Conservation (phyloP, 2,797 vertebrate genomes). For the Periophthalmus magnuspinnatus region DNA sequence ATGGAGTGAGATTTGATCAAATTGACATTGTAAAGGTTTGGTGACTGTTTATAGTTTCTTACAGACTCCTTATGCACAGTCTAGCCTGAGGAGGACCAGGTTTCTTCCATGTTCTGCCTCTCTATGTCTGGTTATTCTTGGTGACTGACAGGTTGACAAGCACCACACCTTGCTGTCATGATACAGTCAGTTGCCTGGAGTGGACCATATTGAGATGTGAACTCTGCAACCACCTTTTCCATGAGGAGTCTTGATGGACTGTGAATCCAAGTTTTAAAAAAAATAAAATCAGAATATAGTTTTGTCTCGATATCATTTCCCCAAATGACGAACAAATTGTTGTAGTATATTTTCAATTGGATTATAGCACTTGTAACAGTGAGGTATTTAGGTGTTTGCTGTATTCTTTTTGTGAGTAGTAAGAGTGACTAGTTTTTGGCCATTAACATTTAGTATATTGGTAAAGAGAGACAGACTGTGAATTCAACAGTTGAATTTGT, state of each 20-base stretch:
- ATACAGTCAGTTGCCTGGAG: conserved; percentile 20
- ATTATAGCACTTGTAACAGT: too few relatives aligned
- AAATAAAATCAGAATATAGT: not conserved
- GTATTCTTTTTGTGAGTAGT: too few relatives aligned
- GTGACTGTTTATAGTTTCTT: not conserved
- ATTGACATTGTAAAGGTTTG: conserved; percentile 52
- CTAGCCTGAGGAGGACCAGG: conserved; percentile 26
- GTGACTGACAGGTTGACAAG: conserved; percentile 62
- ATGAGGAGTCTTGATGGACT: conserved; percentile 23
- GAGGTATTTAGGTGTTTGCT: too few relatives aligned
- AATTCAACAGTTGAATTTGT: conserved; percentile 44
- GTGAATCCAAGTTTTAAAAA: not conserved
- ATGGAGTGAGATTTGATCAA: conserved; percentile 14
- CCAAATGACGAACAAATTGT: not conserved
- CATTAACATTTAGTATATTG: not conserved
- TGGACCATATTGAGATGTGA: conserved; percentile 37
- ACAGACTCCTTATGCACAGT: too few relatives aligned
- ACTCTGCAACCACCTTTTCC: conserved; percentile 55
- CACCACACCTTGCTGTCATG: conserved; percentile 29
- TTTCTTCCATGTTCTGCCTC: conserved; percentile 43
- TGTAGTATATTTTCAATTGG: too few relatives aligned
- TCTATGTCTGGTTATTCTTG: conserved; percentile 57
- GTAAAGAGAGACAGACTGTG: conserved; percentile 12
- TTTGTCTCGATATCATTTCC: not conserved
- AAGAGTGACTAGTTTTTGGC: too few relatives aligned